phyloP scores from a whole-genome alignment of 2,888 invertebrate species.

The Hirtodrosophila alboralis region DNA sequence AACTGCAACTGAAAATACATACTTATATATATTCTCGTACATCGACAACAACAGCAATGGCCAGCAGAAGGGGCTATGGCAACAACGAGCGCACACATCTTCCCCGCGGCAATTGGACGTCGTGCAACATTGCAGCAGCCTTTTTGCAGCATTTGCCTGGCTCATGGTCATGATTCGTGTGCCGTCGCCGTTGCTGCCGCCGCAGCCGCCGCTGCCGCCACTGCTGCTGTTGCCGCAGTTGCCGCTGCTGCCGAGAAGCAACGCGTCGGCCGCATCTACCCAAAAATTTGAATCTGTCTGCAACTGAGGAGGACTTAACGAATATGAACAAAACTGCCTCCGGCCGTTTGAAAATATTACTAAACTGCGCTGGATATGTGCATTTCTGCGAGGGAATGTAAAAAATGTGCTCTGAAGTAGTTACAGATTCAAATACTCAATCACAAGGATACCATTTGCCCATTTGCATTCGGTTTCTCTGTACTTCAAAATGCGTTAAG shows the following conservation, averaged over 20 bases:
- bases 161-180: slow-evolving; percentile 66
- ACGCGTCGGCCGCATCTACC: slow-evolving; percentile 59
- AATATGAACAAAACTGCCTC: slow-evolving; percentile 77
- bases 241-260: slow-evolving; percentile 32
- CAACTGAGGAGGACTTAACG: slow-evolving; percentile 80
- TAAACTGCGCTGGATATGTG: slow-evolving; percentile 33
- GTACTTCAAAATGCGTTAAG: not conserved
- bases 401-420: slow-evolving; percentile 44
- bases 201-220: slow-evolving; percentile 14
- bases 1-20: slow-evolving; percentile 81
- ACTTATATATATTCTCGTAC: slow-evolving; percentile 45
- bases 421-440: slow-evolving; percentile 66
- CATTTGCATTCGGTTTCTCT: slow-evolving; percentile 3
- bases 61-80: slow-evolving; percentile 51
- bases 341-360: slow-evolving; percentile 74
- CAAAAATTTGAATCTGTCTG: slow-evolving; percentile 80
- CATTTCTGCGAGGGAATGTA: slow-evolving; percentile 37
- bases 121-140: slow-evolving; percentile 70
- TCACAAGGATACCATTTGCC: slow-evolving; percentile 47
- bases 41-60: slow-evolving; percentile 41
- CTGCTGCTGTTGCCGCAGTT: slow-evolving; percentile 17
- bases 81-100: slow-evolving; percentile 71
- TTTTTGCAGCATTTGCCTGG: slow-evolving; percentile 54
- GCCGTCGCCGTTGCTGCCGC: slow-evolving; percentile 36
- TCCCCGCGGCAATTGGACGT: slow-evolving; percentile 75